These are phyloP conservation scores for Coregonus ussuriensis DNA, from an alignment of 2,797 vertebrate genomes.

Conservation along the genomic window DNA sequence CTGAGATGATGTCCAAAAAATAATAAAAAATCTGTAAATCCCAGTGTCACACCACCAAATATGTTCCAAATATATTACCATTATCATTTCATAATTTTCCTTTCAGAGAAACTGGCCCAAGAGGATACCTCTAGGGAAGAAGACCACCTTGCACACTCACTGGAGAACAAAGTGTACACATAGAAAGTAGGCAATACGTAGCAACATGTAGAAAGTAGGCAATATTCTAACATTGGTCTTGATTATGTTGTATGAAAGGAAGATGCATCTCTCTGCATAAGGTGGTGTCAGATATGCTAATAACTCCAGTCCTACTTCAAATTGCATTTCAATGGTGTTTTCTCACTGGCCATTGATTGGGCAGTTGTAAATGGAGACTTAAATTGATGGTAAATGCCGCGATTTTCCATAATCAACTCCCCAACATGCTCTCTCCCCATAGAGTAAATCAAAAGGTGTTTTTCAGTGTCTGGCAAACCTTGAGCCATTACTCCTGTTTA, in stretches of 20 bases:
- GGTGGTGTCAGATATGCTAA: background rate
- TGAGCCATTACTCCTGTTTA: conserved; percentile 22
- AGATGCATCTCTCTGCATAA: background rate
- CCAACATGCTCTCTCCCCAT: conserved; percentile 1
- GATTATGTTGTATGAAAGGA: background rate
- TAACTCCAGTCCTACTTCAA: background rate
- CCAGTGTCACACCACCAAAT: background rate
- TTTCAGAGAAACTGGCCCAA: background rate
- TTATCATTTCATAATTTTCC: background rate
- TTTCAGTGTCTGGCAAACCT: conserved; percentile 12
- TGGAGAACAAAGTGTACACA: background rate
- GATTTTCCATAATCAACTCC: conserved; percentile 17
- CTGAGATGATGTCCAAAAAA: background rate
- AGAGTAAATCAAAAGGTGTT: conserved; percentile 12
- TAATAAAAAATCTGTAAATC: background rate
- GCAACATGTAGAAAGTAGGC: too few species aligned
- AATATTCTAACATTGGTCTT: background rate
- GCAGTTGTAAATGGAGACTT: background rate
- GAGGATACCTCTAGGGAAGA: background rate
- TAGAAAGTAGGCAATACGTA: background rate
- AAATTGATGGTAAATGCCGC: background rate
- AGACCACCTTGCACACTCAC: background rate
- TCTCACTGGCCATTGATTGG: background rate
- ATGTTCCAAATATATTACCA: background rate
- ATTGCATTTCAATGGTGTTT: background rate